These are phyloP conservation scores for Petaurus breviceps DNA, from an alignment of 2,113 vertebrate genomes.

Conservation along the genomic window DNA sequence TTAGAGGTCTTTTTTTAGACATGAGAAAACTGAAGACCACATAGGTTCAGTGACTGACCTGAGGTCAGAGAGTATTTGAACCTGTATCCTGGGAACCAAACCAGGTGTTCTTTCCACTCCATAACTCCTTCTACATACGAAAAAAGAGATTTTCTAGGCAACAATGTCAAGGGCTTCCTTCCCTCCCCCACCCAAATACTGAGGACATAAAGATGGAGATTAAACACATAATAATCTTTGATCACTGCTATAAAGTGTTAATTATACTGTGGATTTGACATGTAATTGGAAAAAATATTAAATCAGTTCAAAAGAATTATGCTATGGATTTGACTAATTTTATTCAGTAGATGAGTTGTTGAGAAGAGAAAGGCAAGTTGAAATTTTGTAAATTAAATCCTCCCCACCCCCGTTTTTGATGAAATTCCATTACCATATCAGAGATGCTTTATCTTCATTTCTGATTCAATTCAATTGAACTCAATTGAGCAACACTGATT, in stretches of 20 bases:
- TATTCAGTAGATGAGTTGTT: not conserved
- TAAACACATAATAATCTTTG: not conserved
- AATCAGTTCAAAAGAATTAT: not conserved
- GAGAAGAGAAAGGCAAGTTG: not conserved
- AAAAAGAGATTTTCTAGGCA: not conserved
- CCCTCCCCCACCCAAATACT: not conserved
- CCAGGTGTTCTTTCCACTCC: not conserved
- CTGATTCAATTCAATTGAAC: not conserved
- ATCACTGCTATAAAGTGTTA: not conserved
- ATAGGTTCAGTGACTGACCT: rapidly evolving
- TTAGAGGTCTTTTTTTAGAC: no score
- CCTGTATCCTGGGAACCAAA: not conserved
- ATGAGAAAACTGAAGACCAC: not conserved
- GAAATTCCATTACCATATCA: not conserved
- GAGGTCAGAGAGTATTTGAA: not conserved
- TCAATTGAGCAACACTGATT: not conserved
- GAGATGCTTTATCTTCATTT: slow-evolving; percentile 11
- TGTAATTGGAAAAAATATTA: not conserved
- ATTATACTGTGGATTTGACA: not conserved
- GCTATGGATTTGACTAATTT: not conserved
- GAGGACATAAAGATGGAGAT: not conserved
- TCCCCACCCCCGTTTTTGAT: not conserved
- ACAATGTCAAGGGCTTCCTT: not conserved
- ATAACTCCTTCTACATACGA: not conserved
- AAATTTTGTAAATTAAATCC: not conserved